Base-by-base conservation (phyloP, 1,140 invertebrate species). In the Neotoxoptera formosana region DNA sequence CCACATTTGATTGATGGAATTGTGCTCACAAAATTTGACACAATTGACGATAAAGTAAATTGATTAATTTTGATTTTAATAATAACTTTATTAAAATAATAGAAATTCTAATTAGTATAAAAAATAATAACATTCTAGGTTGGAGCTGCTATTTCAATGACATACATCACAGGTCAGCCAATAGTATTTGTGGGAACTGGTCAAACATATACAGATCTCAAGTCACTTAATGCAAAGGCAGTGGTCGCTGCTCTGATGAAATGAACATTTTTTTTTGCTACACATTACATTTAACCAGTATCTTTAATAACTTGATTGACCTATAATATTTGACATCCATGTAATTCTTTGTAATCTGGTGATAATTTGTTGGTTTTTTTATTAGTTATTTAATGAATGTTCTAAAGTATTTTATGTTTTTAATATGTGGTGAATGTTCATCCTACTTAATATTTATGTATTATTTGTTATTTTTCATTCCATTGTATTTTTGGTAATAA, bases 111-210 rank as follows among this genome's bases (percentile, higher is more conserved):
- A 76, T 76, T 7, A 76, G 8, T 88, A 21, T 88, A 88, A 86
- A 47, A 30, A 30, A 88, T 48, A 34, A 88, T 88, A 51, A 21
- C 30, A 51, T 88, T 88, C 4, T 90, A 98, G 97, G 99, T 99
- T 89, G 99, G 99, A 45, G 99, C 99, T 91, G 99, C 99, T 84
- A 99, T 99, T 94, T 99, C 99, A 20, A 99, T 99, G 99, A 99
- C 99, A 0, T 99, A 99, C 95, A 99, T 99, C 93, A 99, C 99
- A 56, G 99, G 99, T 17, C 99, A 99, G 95, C 99, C 99, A 0
- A 99, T 99, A 94, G 98, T 99, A 47, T 99, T 99, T 95, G 99
- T 99, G 47, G 99, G 99, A 36, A 99, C 99, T 84, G 99, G 99
- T 11, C 99, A 99, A 96, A 99, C 99, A 1, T 99, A 99, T 95